Evolutionary conservation across 2,888 invertebrate genomes (phyloP).

Genomic region (Tuta absoluta): DNA sequence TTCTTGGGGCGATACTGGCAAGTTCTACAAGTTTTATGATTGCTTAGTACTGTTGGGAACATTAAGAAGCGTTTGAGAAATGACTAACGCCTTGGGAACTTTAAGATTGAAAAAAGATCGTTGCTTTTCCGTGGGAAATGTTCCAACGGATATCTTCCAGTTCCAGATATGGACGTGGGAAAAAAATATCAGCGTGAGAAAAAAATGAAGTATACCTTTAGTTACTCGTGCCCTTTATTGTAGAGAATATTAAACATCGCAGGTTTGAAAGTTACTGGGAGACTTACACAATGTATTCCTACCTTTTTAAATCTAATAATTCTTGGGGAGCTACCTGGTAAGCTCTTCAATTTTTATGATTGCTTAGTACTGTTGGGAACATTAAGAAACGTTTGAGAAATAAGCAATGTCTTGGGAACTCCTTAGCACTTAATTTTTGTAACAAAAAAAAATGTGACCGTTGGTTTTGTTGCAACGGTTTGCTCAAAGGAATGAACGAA

Average conservation of each 20-base stretch:
- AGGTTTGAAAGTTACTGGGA: no score
- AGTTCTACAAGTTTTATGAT: conserved; percentile 4
- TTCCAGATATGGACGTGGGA: no score
- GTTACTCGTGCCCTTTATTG: background rate
- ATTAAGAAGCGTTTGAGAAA: conserved; percentile 42
- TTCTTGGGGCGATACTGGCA: background rate
- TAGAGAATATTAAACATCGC: no score
- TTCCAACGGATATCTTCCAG: conserved; percentile 5
- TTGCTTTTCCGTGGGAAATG: conserved; percentile 25
- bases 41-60: conserved; percentile 32
- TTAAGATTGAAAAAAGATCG: conserved; percentile 8
- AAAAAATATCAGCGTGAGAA: background rate
- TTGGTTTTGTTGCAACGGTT: no score
- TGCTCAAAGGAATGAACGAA: no score
- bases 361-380: conserved; percentile 32
- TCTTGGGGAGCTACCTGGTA: background rate
- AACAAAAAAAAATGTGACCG: no score
- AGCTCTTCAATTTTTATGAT: background rate
- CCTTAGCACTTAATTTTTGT: background rate
- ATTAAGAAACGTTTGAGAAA: conserved; percentile 42
- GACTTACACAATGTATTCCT: no score
- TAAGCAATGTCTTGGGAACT: conserved; percentile 29
- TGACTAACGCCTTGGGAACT: conserved; percentile 20
- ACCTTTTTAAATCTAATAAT: background rate
- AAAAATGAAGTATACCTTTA: background rate